Percentiles rank a stretch among this genome's conserved stretches.
Evolutionary conservation across 2,888 invertebrate species (phyloP).

Genomic region (Meta bourneti): DNA sequence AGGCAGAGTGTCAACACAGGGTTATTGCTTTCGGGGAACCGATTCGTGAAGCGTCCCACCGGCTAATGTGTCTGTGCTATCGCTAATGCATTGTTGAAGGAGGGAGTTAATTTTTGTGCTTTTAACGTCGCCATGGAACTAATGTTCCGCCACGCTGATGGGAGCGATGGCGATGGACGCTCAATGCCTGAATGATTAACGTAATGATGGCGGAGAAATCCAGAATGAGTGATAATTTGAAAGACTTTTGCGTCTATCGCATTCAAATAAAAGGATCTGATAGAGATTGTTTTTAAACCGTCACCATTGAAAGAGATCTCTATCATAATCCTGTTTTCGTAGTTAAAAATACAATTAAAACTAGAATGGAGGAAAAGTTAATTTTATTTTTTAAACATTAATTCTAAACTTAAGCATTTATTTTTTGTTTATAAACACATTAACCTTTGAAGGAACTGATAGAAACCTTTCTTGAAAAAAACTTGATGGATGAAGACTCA

Average conservation of each 20-base stretch:
- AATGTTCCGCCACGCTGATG: neutral
- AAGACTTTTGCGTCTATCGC: neutral
- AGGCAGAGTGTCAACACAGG: constrained; percentile 3
- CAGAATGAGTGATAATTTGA: neutral
- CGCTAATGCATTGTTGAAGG: constrained; percentile 24
- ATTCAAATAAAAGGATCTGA: neutral
- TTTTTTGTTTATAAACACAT: no score
- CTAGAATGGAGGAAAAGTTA: no score
- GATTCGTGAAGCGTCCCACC: constrained; percentile 18
- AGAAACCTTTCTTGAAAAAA: no score
- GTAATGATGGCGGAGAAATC: neutral
- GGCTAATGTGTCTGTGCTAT: constrained; percentile 30
- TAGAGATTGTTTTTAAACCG: neutral
- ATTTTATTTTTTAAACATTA: no score
- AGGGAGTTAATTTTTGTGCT: constrained; percentile 24
- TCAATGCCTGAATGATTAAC: neutral
- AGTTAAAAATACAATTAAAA: no score
- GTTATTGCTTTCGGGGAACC: constrained; percentile 29
- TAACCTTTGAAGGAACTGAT: no score
- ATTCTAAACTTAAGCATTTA: no score
- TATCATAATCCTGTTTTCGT: no score
- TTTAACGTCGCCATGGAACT: neutral
- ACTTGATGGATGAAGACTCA: no score
- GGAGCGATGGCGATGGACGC: neutral
- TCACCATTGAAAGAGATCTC: no score